Base-by-base conservation (phyloP, 2,888 invertebrate species). In the Leptarthrus brevirostris region DNA sequence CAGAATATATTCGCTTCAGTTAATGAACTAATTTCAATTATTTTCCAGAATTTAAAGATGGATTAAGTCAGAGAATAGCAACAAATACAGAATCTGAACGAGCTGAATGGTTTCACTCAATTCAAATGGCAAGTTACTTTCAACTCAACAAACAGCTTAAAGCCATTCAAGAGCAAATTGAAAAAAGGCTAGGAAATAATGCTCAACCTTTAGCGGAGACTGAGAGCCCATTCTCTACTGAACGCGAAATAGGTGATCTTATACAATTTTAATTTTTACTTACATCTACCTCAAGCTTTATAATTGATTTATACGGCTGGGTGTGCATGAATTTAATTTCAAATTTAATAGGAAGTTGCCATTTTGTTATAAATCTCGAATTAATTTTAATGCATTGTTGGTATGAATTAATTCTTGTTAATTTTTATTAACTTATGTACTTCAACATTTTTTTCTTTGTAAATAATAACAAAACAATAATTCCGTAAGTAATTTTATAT, bases 111-210 rank as follows among this genome's bases (percentile, higher is more conserved):
- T 83, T 96, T 79, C 92, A 93, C 82, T 90, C 92, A 4, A 90
- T 97, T 76, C 91, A 93, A 80, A 87, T 90, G 78, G 94, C 96
- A 8, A 94, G 96, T 75, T 96, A 94, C 83, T 91, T 93, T 75
- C 91, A 91, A 78, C 90, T 97, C 81, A 89, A 92, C 79, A 89
- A 91, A 24, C 93, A 94, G 82, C 87, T 96, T 73, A 78, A 81
- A 85, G 86, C 86, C 77, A 82, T 88, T 16, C 79, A 81, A 75
- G 88, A 89, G 80, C 88, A 91, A 81, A 87, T 92, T 79, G 88
- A 90, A 79, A 87, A 87, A 78, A 47, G 18, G 12, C 18, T 70
- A 5, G 90, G 90, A 79, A 64, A 79, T 54, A 16, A 30, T 76
- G 77, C 74, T 24, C 75, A 24, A 61, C 72, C 36, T 18, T 20